phyloP scores from a whole-genome alignment of 2,113 vertebrate species.

The Sander vitreus region DNA sequence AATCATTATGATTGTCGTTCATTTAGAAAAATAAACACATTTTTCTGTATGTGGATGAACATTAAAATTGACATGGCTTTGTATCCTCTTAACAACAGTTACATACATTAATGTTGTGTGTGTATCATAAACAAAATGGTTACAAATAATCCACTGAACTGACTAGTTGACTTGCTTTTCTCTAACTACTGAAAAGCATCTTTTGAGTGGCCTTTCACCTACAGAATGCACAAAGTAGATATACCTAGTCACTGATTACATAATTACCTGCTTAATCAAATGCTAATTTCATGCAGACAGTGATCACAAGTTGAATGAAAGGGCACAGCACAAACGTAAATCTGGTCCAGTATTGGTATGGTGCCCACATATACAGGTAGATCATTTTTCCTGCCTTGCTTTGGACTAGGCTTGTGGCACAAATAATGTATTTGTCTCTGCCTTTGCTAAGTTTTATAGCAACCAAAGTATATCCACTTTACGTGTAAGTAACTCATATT shows the following conservation, averaged over 20 bases:
- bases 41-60: no score
- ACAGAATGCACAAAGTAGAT: slow-evolving; percentile 12
- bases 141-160: background rate
- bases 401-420: background rate
- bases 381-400: background rate
- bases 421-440: background rate
- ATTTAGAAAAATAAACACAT: no score
- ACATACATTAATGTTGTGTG: no score
- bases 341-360: background rate
- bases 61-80: background rate
- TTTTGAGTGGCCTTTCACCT: slow-evolving; percentile 8
- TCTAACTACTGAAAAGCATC: background rate
- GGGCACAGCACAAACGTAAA: background rate
- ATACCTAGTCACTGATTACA: slow-evolving; percentile 44
- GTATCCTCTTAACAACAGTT: no score
- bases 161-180: background rate
- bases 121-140: no score
- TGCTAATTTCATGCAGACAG: slow-evolving; percentile 27
- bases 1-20: no score
- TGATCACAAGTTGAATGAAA: slow-evolving; percentile 35
- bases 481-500: background rate
- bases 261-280: slow-evolving; percentile 55
- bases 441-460: background rate
- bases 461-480: background rate
- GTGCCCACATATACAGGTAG: no score